A percentile compares a stretch with the other conserved stretches of the same genome.
These are phyloP conservation scores for Danio rerio DNA, from an alignment of 2,113 vertebrate genomes.

Conservation along the genomic window DNA sequence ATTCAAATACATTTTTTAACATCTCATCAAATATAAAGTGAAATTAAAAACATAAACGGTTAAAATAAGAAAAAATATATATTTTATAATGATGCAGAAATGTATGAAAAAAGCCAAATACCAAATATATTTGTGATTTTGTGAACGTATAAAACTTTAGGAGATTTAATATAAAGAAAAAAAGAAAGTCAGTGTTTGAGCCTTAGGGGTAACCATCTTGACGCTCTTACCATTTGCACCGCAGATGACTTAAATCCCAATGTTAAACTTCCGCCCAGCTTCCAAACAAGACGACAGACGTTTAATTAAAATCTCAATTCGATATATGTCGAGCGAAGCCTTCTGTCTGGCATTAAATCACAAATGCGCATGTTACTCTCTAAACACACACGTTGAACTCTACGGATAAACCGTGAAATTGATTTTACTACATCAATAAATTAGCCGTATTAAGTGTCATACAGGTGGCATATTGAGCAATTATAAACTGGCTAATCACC, in stretches of 20 bases:
- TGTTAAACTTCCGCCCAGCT: neutral
- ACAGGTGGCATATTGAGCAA: conserved; percentile 43
- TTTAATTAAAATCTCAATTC: neutral
- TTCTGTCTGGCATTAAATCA: conserved; percentile 5
- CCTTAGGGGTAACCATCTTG: neutral
- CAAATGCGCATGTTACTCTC: neutral
- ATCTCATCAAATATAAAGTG: no score
- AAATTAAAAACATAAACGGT: no score
- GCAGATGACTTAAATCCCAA: neutral
- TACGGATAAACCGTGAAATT: conserved; percentile 3
- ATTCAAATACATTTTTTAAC: no score
- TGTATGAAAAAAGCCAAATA: no score
- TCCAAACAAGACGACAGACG: neutral
- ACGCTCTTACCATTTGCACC: neutral
- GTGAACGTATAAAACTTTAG: no score
- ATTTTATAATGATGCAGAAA: no score
- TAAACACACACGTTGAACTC: neutral
- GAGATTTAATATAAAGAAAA: no score
- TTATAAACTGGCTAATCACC: conserved; percentile 42
- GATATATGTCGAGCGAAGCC: neutral
- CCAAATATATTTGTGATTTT: no score
- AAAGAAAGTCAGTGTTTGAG: neutral
- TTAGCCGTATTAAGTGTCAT: conserved; percentile 23
- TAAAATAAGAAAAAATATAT: no score
- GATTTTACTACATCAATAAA: conserved; percentile 35